Evolutionary conservation across 2,888 invertebrate species (phyloP).

Genomic region (Thereva nobilitata): DNA sequence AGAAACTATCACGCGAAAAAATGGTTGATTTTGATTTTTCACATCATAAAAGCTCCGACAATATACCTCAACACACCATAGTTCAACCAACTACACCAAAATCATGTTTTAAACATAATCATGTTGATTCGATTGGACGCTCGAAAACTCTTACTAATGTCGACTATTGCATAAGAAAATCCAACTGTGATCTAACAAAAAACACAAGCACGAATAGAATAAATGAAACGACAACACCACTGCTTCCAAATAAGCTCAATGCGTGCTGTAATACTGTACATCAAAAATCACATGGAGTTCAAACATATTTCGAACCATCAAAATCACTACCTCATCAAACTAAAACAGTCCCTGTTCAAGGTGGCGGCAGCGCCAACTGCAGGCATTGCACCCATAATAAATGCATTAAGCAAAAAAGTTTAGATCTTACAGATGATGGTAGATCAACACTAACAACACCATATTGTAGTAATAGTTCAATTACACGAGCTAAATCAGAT

Average conservation of each 20-base stretch:
- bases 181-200: constrained; percentile 44
- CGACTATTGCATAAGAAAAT: constrained; percentile 42
- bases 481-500: constrained; percentile 23
- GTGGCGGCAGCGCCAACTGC: constrained; percentile 44
- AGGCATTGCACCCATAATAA: constrained; percentile 55
- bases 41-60: constrained; percentile 58
- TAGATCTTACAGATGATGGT: constrained; percentile 51
- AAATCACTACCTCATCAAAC: constrained; percentile 35
- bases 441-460: constrained; percentile 43
- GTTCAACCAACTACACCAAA: constrained; percentile 46
- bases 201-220: constrained; percentile 41
- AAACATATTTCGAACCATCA: constrained; percentile 8
- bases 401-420: constrained; percentile 54
- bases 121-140: constrained; percentile 46
- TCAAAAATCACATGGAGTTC: constrained; percentile 14
- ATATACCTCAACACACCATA: constrained; percentile 44
- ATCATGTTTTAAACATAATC: constrained; percentile 57
- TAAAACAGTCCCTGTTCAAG: constrained; percentile 28
- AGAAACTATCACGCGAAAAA: constrained; percentile 53
- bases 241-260: constrained; percentile 33
- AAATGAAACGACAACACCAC: constrained; percentile 36
- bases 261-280: constrained; percentile 30
- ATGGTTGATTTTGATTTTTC: constrained; percentile 60
- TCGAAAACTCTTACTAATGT: constrained; percentile 42
- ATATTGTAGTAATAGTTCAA: constrained; percentile 41